Evolutionary conservation across 2,113 vertebrate species (phyloP), one percentile per base, ranked within the genome.

Genomic region (Siniperca chuatsi): DNA sequence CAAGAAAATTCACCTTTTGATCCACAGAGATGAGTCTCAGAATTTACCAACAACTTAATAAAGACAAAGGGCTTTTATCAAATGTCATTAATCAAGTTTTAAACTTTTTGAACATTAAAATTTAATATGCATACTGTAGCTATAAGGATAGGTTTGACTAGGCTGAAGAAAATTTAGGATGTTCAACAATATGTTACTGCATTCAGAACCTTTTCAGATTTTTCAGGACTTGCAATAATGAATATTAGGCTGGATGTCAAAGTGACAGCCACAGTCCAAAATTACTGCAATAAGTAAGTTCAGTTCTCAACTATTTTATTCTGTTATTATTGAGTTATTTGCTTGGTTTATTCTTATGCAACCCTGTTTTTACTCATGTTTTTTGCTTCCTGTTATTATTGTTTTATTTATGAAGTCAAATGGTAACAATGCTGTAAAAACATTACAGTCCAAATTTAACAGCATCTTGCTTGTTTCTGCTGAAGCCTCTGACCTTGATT

Each of bases 361-460:
- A 88, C 57, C 21, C 13, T 46, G 46, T 20, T 67, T 29, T 48
- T 69, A 46, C 57, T 65, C n/a, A 25, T 16, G 57, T 67, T 66
- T 52, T 46, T 54, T 55, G 29, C 29, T 33, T 67, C 65, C 55
- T 46, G 58, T 84, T 77, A 8, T 37, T 75, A 18, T 76, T 78
- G 71, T 65, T 82, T 82, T 84, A 82, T 82, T 90, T 70, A 87
- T 90, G 66, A 90, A 86, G 76, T 57, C 52, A 52, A 58, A 72
- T 40, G 42, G 58, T 70, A 76, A 86, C 60, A 72, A 60, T 55
- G 75, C 54, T 54, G 84, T 37, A 54, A 79, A 91, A 84, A 48
- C 84, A 86, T 81, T 80, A 84, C 58, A 84, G 75, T 29, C 64
- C 11, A 76, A 69, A 72, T 78, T 55, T 42, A 60, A 44, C 67